A percentile compares a stretch with the other conserved stretches of the same genome.
phyloP scores from a whole-genome alignment of 2,113 vertebrate genomes.

The Nothocercus julius region DNA sequence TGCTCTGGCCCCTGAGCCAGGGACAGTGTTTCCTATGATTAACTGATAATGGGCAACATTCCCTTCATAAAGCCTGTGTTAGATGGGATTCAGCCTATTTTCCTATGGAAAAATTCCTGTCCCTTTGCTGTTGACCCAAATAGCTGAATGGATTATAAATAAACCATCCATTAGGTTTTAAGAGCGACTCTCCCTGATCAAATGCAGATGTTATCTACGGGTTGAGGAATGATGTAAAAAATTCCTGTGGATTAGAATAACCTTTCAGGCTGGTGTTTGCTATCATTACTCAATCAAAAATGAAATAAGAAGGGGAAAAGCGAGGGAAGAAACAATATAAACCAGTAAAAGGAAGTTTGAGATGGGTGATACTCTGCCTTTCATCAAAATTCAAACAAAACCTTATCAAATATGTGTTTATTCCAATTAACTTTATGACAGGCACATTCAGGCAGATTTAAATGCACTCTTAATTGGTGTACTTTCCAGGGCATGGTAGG shows the following conservation, averaged over 20 bases:
- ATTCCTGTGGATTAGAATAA: not conserved
- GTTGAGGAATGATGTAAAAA: not conserved
- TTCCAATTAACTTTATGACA: slow-evolving; percentile 37
- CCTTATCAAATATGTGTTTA: slow-evolving; percentile 18
- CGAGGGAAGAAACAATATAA: not conserved
- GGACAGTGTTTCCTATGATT: not conserved
- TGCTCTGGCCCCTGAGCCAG: too few species aligned
- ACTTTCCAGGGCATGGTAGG: slow-evolving; percentile 16
- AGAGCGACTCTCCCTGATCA: not conserved
- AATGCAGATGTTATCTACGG: not conserved
- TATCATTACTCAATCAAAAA: not conserved
- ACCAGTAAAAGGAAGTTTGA: not conserved
- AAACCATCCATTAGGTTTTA: not conserved
- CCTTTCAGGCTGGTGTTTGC: not conserved
- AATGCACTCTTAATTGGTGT: slow-evolving; percentile 48
- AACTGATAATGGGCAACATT: not conserved
- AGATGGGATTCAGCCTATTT: not conserved
- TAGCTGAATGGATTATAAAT: not conserved
- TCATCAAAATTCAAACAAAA: slow-evolving; percentile 28
- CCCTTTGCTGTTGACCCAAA: not conserved
- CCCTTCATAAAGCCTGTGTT: not conserved
- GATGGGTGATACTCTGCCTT: not conserved
- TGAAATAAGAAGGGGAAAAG: not conserved
- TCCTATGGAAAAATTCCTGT: not conserved
- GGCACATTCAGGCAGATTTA: slow-evolving; percentile 36